Conservation (phyloP, 2,888 invertebrate species). For the Agrotis clavis region DNA sequence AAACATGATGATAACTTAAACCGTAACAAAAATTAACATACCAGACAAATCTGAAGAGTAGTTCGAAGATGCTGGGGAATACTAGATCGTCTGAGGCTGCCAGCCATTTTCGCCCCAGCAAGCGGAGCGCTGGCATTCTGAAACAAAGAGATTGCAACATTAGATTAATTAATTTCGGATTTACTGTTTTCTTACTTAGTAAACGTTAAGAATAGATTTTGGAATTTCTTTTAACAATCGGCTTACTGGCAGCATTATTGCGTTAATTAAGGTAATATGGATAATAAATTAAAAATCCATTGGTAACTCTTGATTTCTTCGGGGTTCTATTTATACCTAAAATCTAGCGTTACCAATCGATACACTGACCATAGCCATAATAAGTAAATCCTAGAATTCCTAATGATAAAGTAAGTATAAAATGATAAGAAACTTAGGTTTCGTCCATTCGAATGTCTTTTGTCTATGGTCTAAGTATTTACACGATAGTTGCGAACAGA, state of each 20-base stretch:
- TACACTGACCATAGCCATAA: no score
- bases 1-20: not conserved
- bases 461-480: not conserved
- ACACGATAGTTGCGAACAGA: conserved; percentile 17
- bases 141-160: conserved; percentile 69
- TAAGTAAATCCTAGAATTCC: no score
- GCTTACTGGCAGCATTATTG: no score
- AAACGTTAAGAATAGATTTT: no score
- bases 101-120: conserved; percentile 97
- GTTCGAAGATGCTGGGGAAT: conserved; percentile 95
- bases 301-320: no score
- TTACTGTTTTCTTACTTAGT: no score
- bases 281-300: no score
- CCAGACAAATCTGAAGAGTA: conserved; percentile 94
- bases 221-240: no score
- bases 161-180: not conserved
- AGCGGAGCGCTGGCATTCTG: conserved; percentile 96
- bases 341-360: no score
- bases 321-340: no score
- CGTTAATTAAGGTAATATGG: no score
- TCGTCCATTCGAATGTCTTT: not conserved
- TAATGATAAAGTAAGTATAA: no score
- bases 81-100: conserved; percentile 98
- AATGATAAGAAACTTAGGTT: not conserved
- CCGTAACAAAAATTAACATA: conserved; percentile 77